Percentiles rank a stretch among this genome's conserved stretches.
Evolutionary conservation across 2,797 vertebrate genomes (phyloP).

Genomic region (Falco peregrinus): DNA sequence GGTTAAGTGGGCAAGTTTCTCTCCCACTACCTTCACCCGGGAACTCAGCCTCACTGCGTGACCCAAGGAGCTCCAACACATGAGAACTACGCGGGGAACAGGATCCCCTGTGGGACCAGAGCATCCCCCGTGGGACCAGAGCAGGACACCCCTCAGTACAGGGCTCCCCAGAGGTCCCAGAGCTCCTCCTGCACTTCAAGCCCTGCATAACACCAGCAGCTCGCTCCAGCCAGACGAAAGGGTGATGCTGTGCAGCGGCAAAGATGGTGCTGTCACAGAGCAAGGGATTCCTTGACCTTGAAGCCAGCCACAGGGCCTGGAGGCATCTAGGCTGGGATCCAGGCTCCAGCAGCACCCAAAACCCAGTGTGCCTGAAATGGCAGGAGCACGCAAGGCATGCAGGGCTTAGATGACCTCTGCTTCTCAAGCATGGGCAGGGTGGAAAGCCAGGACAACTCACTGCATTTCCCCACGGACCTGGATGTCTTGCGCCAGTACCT

Average conservation of each 20-base stretch:
- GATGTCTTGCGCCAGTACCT: not conserved
- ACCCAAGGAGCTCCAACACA: not conserved
- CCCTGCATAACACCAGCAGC: not conserved
- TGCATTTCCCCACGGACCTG: not conserved
- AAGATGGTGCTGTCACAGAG: not conserved
- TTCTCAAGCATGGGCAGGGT: not conserved
- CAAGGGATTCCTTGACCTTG: not conserved
- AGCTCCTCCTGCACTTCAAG: not conserved
- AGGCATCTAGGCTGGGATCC: not conserved
- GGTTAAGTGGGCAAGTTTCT: not conserved
- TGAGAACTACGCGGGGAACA: not conserved
- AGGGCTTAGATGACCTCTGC: not conserved
- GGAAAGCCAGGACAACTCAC: not conserved
- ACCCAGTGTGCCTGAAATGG: not conserved
- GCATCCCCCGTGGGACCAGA: not conserved
- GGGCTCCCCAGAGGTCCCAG: not conserved
- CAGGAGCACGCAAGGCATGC: not conserved
- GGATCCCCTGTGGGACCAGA: not conserved
- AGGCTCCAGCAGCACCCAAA: not conserved
- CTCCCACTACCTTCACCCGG: not conserved
- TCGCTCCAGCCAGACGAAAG: accelerated
- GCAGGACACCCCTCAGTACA: not conserved
- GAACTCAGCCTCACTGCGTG: not conserved
- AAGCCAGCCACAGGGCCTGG: not conserved
- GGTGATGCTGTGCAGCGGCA: accelerated